Conservation (phyloP, 2,113 vertebrate genomes). For the Paraplagusia blochii region DNA sequence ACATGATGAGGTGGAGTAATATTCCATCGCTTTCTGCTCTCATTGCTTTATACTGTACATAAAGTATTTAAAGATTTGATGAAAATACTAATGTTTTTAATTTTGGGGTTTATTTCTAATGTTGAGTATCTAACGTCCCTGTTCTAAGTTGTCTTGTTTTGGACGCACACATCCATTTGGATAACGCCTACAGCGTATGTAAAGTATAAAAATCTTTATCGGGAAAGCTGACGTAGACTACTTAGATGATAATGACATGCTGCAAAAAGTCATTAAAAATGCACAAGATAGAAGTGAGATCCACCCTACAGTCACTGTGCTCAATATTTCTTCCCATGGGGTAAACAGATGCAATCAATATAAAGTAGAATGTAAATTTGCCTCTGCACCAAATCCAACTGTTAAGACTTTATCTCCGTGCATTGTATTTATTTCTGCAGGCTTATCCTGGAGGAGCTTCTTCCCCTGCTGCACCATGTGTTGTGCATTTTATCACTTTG, state of each 20-base stretch:
- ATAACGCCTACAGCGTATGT: conserved; percentile 14
- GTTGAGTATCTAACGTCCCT: no score
- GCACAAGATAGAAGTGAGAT: conserved; percentile 65
- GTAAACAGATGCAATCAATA: conserved; percentile 68
- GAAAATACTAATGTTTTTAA: no score
- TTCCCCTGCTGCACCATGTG: conserved; percentile 41
- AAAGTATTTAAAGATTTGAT: no score
- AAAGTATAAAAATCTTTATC: conserved; percentile 39
- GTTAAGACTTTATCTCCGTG: conserved; percentile 43
- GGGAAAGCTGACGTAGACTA: conserved; percentile 46
- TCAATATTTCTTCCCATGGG: conserved; percentile 64
- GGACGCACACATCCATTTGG: conserved; percentile 17
- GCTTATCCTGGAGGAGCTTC: conserved; percentile 30
- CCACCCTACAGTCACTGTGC: conserved; percentile 60
- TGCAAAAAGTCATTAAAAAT: conserved; percentile 68
- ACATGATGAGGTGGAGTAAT: no score
- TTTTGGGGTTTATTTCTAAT: no score
- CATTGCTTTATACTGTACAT: no score
- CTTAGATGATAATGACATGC: conserved; percentile 58
- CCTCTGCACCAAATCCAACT: conserved; percentile 68
- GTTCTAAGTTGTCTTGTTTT: conserved; percentile 9
- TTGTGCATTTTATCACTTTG: conserved; percentile 63
- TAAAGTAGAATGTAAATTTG: conserved; percentile 73
- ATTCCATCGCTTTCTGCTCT: no score
- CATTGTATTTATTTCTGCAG: conserved; percentile 44